Conservation (phyloP, 2,113 vertebrate genomes). For the Charadrius vociferus region DNA sequence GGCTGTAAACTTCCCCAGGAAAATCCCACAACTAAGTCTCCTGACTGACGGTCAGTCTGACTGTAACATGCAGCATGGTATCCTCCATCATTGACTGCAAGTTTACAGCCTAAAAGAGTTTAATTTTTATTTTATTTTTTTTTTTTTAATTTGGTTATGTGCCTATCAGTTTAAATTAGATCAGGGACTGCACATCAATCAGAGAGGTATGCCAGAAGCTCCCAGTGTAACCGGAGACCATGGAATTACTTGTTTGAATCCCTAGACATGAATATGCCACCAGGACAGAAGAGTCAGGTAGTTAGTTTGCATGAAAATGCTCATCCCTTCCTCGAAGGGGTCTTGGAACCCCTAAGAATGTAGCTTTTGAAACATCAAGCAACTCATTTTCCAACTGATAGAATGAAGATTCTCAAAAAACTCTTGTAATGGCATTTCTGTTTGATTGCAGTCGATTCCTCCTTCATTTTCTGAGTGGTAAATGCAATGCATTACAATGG, state of each 20-base stretch:
- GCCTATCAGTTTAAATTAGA: background rate
- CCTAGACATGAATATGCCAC: background rate
- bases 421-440: background rate
- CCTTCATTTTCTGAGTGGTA: background rate
- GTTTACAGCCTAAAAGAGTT: background rate
- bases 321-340: background rate
- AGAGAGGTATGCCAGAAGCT: background rate
- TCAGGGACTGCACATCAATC: background rate
- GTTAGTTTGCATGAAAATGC: background rate
- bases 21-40: background rate
- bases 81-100: background rate
- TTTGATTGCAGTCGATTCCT: conserved; percentile 19
- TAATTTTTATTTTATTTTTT: background rate
- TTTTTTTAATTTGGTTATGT: background rate
- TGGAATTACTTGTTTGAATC: background rate
- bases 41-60: background rate
- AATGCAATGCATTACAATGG: background rate
- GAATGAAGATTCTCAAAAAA: background rate
- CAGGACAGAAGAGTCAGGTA: background rate
- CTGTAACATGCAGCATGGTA: background rate
- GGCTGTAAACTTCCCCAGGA: background rate
- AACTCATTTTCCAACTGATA: background rate
- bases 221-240: background rate
- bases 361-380: background rate
- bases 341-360: background rate